Evolutionary conservation across 1,140 invertebrate species (phyloP), one percentile per base, ranked within the genome.

Genomic region (Mamestra configurata): DNA sequence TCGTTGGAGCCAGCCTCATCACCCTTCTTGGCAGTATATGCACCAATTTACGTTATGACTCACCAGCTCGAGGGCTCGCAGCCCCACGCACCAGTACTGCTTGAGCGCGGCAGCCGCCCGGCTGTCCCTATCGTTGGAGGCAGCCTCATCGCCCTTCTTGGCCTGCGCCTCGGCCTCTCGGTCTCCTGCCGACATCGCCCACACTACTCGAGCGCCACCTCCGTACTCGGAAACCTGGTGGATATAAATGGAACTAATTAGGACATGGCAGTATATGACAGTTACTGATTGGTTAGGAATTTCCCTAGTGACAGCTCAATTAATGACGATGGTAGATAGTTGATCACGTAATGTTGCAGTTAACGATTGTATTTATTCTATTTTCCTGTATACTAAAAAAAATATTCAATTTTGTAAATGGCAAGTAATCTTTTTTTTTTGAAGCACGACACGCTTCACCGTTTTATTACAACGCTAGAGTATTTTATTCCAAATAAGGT

Each of bases 151-250:
- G 22, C 90, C 91, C 87, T 94, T 94, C 89, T 93, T 93, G 88
- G 88, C 88, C 80, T 90, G 91, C 72, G 91, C 91, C 89, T 94
- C 93, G 22, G 90, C 84, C 83, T 93, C 93, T 71, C 92, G 84
- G 82, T 94, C 93, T 24, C 92, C 91, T 53, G 93, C 93, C 81
- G 93, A 92, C 93, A 94, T 94, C 77, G 90, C 91, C 93, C 93
- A 93, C 49, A 92, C 86, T 78, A 94, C 92, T 73, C 92, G 86
- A 53, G 92, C 91, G 55, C 92, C 92, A 79, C 89, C 91, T 46
- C 92, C 92, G 89, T 88, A 93, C 85, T 94, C 92, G 53, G 92
- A 89, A 55, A 93, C 90, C 93, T 94, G 79, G 11, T 18, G 13
- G 27, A 59, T 75, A 66, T 4, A 57, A 3, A 11, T 22, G 1